Percentiles rank a stretch among this genome's conserved stretches.
These are phyloP conservation scores for Amblyjoppa fuscipennis DNA, from an alignment of 2,888 invertebrate species.

Conservation along the genomic window DNA sequence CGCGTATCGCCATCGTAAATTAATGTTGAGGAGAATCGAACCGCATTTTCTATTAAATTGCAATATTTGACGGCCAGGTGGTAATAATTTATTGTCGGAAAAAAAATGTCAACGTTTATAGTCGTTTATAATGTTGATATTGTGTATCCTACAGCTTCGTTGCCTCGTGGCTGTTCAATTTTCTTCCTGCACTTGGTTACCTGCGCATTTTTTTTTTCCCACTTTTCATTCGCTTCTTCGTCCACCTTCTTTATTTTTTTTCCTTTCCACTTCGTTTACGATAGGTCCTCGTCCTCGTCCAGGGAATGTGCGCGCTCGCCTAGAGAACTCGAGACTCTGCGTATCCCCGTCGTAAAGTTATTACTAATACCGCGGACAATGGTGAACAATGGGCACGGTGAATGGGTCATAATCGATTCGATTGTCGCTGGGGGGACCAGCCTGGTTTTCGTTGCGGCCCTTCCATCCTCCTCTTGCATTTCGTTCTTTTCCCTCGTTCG, in stretches of 20 bases:
- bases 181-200: conserved; percentile 36
- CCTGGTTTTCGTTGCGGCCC: conserved; percentile 58
- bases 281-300: conserved; percentile 65
- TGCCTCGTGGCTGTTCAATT: conserved; percentile 14
- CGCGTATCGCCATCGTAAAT: conserved; percentile 72
- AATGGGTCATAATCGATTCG: conserved; percentile 80
- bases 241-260: conserved; percentile 20
- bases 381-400: conserved; percentile 72
- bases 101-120: neutral
- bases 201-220: conserved; percentile 7
- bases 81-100: neutral
- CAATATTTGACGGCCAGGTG: neutral
- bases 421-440: conserved; percentile 73
- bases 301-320: conserved; percentile 18
- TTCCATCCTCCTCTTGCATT: conserved; percentile 26
- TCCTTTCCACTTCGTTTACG: conserved; percentile 65
- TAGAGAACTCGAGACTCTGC: conserved; percentile 19
- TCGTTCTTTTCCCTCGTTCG: neutral
- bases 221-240: conserved; percentile 3
- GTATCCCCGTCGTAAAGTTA: conserved; percentile 74
- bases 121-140: neutral
- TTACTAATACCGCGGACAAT: conserved; percentile 75
- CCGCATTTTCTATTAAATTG: conserved; percentile 31
- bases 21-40: neutral
- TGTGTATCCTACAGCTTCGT: neutral